A percentile compares a stretch with the other conserved stretches of the same genome.
These are phyloP conservation scores for Idaea biselata DNA, from an alignment of 2,888 invertebrate species.

Conservation along the genomic window DNA sequence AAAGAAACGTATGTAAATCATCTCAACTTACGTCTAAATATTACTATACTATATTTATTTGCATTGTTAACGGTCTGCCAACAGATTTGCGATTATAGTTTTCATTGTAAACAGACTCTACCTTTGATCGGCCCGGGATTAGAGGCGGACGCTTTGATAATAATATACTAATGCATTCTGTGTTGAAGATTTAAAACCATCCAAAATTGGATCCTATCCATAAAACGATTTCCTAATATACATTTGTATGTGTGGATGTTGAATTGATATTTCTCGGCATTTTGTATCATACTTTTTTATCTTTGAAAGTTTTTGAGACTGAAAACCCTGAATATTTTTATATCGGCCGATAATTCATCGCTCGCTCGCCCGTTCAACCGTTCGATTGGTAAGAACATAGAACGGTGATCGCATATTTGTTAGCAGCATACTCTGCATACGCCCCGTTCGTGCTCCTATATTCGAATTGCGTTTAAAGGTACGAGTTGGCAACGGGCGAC, in stretches of 20 bases:
- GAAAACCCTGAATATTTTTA: no score
- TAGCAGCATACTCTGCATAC: no score
- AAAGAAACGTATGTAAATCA: not conserved
- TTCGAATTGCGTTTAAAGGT: no score
- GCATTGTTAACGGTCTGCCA: not conserved
- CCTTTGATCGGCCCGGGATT: not conserved
- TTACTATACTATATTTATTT: not conserved
- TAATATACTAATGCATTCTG: not conserved
- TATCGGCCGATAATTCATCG: no score
- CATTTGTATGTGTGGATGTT: not conserved
- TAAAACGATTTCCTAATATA: not conserved
- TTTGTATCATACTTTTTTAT: no score
- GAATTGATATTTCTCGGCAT: no score
- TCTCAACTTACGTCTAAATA: not conserved
- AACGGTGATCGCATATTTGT: no score
- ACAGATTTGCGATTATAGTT: not conserved
- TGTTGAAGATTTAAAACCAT: not conserved
- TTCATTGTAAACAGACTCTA: not conserved
- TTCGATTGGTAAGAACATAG: no score
- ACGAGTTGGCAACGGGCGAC: no score
- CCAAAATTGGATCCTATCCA: not conserved
- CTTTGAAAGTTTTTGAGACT: no score
- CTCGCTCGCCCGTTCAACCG: no score
- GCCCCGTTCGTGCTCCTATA: no score
- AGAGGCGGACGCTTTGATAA: not conserved